Evolutionary conservation across 1,140 invertebrate species (phyloP), one percentile per base, ranked within the genome.

Genomic region (Drosophila nigromelanica): DNA sequence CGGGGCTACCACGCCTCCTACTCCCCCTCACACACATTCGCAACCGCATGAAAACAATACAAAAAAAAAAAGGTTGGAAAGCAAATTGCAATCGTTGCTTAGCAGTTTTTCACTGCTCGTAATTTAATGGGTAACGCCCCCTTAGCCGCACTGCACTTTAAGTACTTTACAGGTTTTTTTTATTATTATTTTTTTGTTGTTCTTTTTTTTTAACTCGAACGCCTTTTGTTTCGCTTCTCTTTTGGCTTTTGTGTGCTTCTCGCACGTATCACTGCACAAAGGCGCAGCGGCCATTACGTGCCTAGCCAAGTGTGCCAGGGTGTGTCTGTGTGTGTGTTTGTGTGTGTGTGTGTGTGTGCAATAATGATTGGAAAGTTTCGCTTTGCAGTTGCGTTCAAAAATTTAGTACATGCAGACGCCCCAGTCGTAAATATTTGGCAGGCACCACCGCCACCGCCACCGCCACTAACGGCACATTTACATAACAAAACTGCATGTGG

Each of bases 401-500:
- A 82, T 79, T 60, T 79, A 89, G 78, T 87, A 67, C 78, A 78
- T 63, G 71, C 71, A 47, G 62, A 42, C 62, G 73, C 66, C 60
- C 62, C 66, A 69, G 71, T 60, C 82, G 79, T 87, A 87, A 87
- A 87, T 87, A 87, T 87, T 87, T 79, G 78, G 80, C 82, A 30
- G 72, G 73, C 35, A 43, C 15, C 33, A 35, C 18, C 39, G 33
- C 39, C 27, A 45, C 48, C 39, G 18, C 12, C 15, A 24, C 30
- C 39, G 35, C 54, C 48, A 56, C 61, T 21, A 63, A 59, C 47
- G 76, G 73, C 76, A 43, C 83, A 89, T 89, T 89, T 89, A 75
- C 85, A 89, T 89, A 89, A 89, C 83, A 89, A 80, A 89, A 89
- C 83, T 89, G 83, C 83, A 89, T 89, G 83, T 73, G 62, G 69